Base-by-base conservation (phyloP, 2,888 invertebrate genomes). In the Plagodis pulveraria region DNA sequence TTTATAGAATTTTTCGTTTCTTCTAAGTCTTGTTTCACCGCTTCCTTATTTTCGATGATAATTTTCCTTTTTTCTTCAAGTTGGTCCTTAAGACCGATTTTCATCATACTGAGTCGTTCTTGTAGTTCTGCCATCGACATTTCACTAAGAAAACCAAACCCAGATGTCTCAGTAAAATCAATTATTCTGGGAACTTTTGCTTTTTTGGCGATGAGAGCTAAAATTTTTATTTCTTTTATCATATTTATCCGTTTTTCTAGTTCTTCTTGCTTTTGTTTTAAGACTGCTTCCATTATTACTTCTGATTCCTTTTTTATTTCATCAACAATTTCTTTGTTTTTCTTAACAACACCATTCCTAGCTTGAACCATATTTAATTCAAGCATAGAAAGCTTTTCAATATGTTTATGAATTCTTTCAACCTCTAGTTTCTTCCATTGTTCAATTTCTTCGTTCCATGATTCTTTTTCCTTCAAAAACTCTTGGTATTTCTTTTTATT, bases 71-170 rank as follows among this genome's bases (percentile, higher is more conserved):
- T 93, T 47, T 73, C 82, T 55, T 94, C 88, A 22, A 95, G 71
- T 72, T 94, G 94, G 57, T 94, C 93, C 62, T 91, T 80, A 61
- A 94, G 78, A 12, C 84, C 83, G 36, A 93, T 86, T 78, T 93
- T 94, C 68, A 93, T 80, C 33, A 88, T 71, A 52, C 70, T 76
- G 40, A 95, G 72, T 53, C 94, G 84, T 76, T 95, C 94, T 72
- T 94, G 93, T 50, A 95, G 74, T 79, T 95, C 95, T 6, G 93
- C 93, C 49, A 95, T 88, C 0, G 95, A 95, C 95, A 95, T 95
- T 86, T 95, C 95, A 77, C 94, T 94, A 34, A 95, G 71, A 9
- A 95, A 83, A 0, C 95, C 95, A 11, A 94, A 70, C 43, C 94
- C 94, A 35, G 93, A 86, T 11, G 93, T 87, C 80, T 94, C 94